Evolutionary conservation across 2,797 vertebrate genomes (phyloP), one percentile per base, ranked within the genome.

Genomic region (Sternarchorhynchus goeldii): DNA sequence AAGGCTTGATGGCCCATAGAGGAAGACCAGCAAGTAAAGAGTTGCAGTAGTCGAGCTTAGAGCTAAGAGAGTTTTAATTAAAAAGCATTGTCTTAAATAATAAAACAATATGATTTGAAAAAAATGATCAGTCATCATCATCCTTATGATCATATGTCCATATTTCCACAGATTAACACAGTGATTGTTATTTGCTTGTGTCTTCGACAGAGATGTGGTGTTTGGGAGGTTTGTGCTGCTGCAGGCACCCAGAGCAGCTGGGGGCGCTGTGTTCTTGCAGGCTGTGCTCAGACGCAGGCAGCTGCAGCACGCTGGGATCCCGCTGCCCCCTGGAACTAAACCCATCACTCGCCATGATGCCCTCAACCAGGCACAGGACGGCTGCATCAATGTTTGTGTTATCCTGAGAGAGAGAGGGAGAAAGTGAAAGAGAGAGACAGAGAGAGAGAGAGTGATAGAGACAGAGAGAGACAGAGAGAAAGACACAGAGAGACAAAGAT

Each of bases 351-450:
- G 90, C 82, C 87, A 94, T 83, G 84, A 95, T 93, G 85, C 79
- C 90, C 74, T 91, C 88, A 77, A 95, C 90, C 85, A 94, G 80
- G 73, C 91, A 89, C 0, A 85, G 88, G 78, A 93, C 86, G 80
- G 94, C 94, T 0, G 89, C 89, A 8, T 94, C 91, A 0, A 94
- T 92, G 88, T 94, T 94, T 84, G 91, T 92, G 89, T 94, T 86
- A 79, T 94, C 93, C 93, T 94, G 87, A 18, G 67, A 80, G 60
- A 68, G 6, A 67, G 4, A 76, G 17, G 69, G 41, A 10, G 53
- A 32, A 17, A 68, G 18, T 12, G 66, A 8, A n/a, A 20, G 5
- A 65, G 64, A 21, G 58, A 39, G 29, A 70, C 20, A 65, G 76
- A 39, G 50, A 25, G 25, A 25, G 25, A 25, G 25, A 25, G 25